Evolutionary conservation across 2,797 vertebrate species (phyloP).

Genomic region (Tinamus major): DNA sequence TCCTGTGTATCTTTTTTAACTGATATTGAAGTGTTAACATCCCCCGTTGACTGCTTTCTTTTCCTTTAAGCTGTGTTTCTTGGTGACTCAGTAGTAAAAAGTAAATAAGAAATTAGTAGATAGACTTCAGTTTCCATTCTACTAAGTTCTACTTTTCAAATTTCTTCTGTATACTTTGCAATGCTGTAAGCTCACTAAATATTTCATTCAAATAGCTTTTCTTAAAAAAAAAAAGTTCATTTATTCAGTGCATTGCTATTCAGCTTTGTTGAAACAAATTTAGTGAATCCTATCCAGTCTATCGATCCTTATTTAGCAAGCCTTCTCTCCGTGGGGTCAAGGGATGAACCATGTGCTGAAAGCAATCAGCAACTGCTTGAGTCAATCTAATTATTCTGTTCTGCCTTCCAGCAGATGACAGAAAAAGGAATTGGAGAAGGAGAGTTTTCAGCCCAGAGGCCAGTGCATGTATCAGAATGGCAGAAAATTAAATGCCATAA

Average conservation of each 20-base stretch:
- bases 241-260: conserved; percentile 27
- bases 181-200: not conserved
- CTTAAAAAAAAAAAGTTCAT: not conserved
- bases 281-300: conserved; percentile 37
- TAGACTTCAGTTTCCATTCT: not conserved
- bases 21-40: conserved; percentile 10
- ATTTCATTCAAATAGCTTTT: not conserved
- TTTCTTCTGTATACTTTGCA: not conserved
- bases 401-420: conserved; percentile 45
- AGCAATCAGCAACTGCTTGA: conserved; percentile 64
- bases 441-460: conserved; percentile 34
- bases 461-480: conserved; percentile 34
- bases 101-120: not conserved
- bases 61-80: conserved; percentile 11
- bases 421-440: conserved; percentile 43
- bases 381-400: conserved; percentile 62
- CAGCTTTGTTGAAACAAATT: conserved; percentile 46
- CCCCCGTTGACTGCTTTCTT: conserved; percentile 1
- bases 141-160: not conserved
- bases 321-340: conserved; percentile 30
- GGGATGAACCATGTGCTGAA: conserved; percentile 46
- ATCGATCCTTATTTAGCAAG: conserved; percentile 64
- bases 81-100: not conserved
- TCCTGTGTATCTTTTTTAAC: not conserved
- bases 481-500: conserved; percentile 67